These are phyloP conservation scores for Arrhamphus sclerolepis DNA, from an alignment of 2,797 vertebrate genomes.

Conservation along the genomic window DNA sequence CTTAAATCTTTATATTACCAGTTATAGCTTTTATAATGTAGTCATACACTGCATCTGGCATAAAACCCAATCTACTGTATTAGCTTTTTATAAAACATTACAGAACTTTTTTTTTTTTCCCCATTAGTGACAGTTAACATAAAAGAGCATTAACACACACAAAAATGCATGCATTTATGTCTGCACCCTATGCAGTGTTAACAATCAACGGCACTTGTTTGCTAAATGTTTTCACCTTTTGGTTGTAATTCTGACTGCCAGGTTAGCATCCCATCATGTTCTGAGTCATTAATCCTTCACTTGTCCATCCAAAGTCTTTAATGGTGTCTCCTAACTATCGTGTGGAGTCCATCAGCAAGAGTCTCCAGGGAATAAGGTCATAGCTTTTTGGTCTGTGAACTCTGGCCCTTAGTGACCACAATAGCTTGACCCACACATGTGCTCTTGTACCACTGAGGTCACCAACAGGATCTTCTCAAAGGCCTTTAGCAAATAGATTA, in stretches of 20 bases:
- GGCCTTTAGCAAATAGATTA: conserved; percentile 71
- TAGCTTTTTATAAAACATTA: background rate
- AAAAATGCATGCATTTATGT: conserved; percentile 7
- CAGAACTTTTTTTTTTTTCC: background rate
- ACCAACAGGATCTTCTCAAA: conserved; percentile 61
- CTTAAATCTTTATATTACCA: background rate
- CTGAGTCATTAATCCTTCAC: conserved; percentile 40
- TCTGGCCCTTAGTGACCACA: conserved; percentile 65
- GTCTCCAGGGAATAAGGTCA: conserved; percentile 72
- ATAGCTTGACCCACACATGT: conserved; percentile 71
- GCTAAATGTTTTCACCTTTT: conserved; percentile 3
- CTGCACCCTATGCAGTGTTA: conserved; percentile 4
- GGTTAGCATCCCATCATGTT: conserved; percentile 13
- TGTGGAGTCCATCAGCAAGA: conserved; percentile 56
- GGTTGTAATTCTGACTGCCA: background rate
- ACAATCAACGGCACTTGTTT: conserved; percentile 1
- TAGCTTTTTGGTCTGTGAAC: conserved; percentile 60
- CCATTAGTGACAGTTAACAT: conserved; percentile 1
- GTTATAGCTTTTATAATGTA: background rate
- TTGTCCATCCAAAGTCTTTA: conserved; percentile 46
- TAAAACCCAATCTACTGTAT: conserved; percentile 5
- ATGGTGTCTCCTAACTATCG: conserved; percentile 65
- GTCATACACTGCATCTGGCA: background rate
- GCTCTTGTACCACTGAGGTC: conserved; percentile 67
- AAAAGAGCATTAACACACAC: no score